Base-by-base conservation (phyloP, 2,113 vertebrate species). In the Todiramphus saurophagus region DNA sequence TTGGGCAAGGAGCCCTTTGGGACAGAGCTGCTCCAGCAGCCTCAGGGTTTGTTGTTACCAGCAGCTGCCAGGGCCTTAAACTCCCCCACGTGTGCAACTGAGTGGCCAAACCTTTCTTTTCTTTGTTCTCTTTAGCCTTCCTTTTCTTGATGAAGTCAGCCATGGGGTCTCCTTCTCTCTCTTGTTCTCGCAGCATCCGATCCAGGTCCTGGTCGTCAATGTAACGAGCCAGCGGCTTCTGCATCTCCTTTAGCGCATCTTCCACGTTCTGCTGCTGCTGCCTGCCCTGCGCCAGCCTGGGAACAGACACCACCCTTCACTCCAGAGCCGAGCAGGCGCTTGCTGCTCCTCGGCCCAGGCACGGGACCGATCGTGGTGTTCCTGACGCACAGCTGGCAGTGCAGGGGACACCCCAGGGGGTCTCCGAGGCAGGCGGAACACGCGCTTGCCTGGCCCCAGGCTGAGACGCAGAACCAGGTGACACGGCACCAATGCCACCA, bases 111-210 rank as follows among this genome's bases (percentile, higher is more conserved):
- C 99, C 99, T 97, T 98, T 98, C 74, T 96, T 97, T n/a, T 98
- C 98, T 13, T 96, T 97, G 92, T 31, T 93, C 81, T 97, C 98
- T 74, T 98, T 99, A 24, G 98, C 98, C 87, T 99, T 99, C 73
- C 98, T 99, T 50, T 98, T 99, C 81, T 98, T 98, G 59, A 99
- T 98, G 93, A 99, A 98, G 12, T 98, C 98, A 11, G 99, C 99
- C 99, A 99, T 99, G 2, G 99, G 99, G 97, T 99, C 99, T 8
- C 99, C 99, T 0, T 99, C 99, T 46, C 99, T 98, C 95, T 99
- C 98, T 64, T 99, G 98, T 12, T 99, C 99, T 74, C 99, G 97
- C 96, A 99, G 97, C 99, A 99, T 99, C 27, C 96, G 97, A 81
- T 99, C 99, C 77, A 99, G 98, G 73, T 99, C 99, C 90, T 99